phyloP scores from a whole-genome alignment of 2,113 vertebrate species.

The Zapus hudsonius region DNA sequence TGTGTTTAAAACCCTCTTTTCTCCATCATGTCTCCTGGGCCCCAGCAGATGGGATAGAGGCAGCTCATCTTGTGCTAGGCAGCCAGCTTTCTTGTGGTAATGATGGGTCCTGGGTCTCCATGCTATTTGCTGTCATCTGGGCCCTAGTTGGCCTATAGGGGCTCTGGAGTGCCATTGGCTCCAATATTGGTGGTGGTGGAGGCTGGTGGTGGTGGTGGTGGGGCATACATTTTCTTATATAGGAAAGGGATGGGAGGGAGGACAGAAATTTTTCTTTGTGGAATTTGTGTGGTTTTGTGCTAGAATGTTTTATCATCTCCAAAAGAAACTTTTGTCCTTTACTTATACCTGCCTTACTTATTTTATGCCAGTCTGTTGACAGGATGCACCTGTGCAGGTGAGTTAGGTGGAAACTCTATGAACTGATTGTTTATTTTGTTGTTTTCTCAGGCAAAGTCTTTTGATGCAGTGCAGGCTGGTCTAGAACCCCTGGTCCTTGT shows the following conservation, averaged over 20 bases:
- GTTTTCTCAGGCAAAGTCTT: background rate
- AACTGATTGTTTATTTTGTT: background rate
- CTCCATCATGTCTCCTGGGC: too few relatives aligned
- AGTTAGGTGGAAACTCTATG: constrained; percentile 30
- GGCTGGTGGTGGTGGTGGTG: too few relatives aligned
- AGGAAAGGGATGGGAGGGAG: background rate
- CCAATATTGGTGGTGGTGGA: too few relatives aligned
- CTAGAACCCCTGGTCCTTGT: background rate
- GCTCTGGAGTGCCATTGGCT: too few relatives aligned
- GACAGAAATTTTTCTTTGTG: constrained; percentile 42
- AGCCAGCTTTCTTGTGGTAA: too few relatives aligned
- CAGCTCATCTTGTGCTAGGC: too few relatives aligned
- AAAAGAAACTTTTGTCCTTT: constrained; percentile 41
- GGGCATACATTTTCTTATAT: constrained; percentile 30
- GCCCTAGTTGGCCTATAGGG: too few relatives aligned
- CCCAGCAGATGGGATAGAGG: too few relatives aligned
- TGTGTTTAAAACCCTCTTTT: too few relatives aligned
- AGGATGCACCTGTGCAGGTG: too few relatives aligned
- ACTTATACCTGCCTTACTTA: background rate
- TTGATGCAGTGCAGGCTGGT: background rate
- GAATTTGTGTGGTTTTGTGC: background rate
- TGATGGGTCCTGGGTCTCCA: too few relatives aligned
- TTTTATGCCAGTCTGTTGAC: background rate
- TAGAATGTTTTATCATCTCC: constrained; percentile 22
- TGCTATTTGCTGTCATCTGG: too few relatives aligned